Evolutionary conservation across 2,113 vertebrate genomes (phyloP).

Genomic region (Melanotaenia duboulayi): DNA sequence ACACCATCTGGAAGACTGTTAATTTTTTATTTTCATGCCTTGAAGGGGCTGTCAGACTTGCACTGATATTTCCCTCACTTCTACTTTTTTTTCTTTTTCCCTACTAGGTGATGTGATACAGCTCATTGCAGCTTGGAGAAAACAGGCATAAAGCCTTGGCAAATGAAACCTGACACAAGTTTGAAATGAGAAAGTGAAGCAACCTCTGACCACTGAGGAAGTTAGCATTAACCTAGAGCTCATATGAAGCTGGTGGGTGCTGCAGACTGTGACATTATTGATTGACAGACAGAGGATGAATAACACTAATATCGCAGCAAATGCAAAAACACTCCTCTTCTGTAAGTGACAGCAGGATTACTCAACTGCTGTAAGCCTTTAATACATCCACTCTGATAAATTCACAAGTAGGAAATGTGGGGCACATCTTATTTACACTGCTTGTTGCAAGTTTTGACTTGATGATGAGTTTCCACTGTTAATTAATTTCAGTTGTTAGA

Average conservation of each 20-base stretch:
- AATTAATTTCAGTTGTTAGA: conserved; percentile 55
- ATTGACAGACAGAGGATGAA: conserved; percentile 61
- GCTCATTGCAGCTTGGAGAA: conserved; percentile 4
- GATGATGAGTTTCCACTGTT: conserved; percentile 42
- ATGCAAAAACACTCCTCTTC: conserved; percentile 56
- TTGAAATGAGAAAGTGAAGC: conserved; percentile 22
- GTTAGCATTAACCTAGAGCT: conserved; percentile 35
- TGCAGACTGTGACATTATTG: conserved; percentile 39
- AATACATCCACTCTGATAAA: conserved; percentile 57
- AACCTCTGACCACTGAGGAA: conserved; percentile 38
- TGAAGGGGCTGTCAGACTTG: conserved; percentile 32
- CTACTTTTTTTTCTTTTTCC: conserved; percentile 6
- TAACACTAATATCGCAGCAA: conserved; percentile 65
- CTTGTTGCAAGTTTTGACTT: conserved; percentile 38
- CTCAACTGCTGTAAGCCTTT: conserved; percentile 48
- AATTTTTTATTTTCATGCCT: conserved; percentile 50
- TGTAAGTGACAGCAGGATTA: conserved; percentile 67
- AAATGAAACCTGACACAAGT: conserved; percentile 27
- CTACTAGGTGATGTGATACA: background rate
- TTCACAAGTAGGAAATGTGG: conserved; percentile 44
- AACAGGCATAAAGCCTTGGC: background rate
- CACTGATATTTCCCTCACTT: background rate
- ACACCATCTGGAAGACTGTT: conserved; percentile 53
- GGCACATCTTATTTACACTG: conserved; percentile 34
- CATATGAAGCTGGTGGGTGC: conserved; percentile 22